Percentiles rank a stretch among this genome's conserved stretches.
Evolutionary conservation across 2,113 vertebrate species (phyloP).

Genomic region (Atherinomorus stipes): DNA sequence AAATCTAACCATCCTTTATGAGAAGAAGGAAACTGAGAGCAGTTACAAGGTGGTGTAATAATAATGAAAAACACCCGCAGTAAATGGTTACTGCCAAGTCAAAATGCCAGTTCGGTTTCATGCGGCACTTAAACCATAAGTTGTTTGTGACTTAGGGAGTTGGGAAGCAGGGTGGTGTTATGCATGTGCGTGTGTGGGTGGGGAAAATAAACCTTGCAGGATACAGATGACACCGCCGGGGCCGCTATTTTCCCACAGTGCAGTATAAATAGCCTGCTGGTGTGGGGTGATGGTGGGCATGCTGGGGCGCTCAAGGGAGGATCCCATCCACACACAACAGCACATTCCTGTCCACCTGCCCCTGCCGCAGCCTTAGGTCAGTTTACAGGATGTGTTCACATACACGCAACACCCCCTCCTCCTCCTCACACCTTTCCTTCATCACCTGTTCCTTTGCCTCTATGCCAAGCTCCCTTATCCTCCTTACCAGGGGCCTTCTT

Average conservation of each 20-base stretch:
- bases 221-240: conserved; percentile 55
- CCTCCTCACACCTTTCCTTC: conserved; percentile 57
- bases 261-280: conserved; percentile 82
- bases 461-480: conserved; percentile 21
- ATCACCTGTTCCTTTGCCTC: conserved; percentile 55
- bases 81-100: neutral
- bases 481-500: conserved; percentile 16
- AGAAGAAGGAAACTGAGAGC: neutral
- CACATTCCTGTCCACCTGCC: conserved; percentile 82
- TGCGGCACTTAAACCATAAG: conserved; percentile 14
- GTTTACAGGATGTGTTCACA: conserved; percentile 70
- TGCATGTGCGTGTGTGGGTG: conserved; percentile 15
- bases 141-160: conserved; percentile 40
- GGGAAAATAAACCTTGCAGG: conserved; percentile 62
- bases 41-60: neutral
- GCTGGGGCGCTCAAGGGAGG: conserved; percentile 67
- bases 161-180: conserved; percentile 26
- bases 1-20: neutral
- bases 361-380: conserved; percentile 73
- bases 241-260: conserved; percentile 80
- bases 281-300: conserved; percentile 74
- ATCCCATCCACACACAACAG: conserved; percentile 79
- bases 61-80: neutral
- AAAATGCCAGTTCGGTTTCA: neutral
- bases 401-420: conserved; percentile 6